Evolutionary conservation across 2,113 vertebrate genomes (phyloP), one percentile per base, ranked within the genome.

Genomic region (Irena cyanogastra): DNA sequence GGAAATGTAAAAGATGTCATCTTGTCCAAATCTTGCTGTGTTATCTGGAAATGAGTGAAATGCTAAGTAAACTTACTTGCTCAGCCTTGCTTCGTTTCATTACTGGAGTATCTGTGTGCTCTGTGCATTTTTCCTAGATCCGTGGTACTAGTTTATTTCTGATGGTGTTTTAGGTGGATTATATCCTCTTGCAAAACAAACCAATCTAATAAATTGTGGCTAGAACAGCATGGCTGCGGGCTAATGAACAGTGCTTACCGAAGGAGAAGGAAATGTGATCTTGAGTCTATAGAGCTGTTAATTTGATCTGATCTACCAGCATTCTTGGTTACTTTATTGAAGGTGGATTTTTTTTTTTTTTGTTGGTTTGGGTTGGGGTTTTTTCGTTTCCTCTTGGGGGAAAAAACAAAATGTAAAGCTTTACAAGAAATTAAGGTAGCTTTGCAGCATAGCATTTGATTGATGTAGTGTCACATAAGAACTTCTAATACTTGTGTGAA

Each of bases 171-270:
- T 77, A 52, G 42, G 30, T 87, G 72, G 72, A 68, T 68, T 66
- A 11, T 2, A 52, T 35, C 22, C 41, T 78, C 87, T 52, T 63
- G 60, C 60, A 74, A 63, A 86, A 47, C 35, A 87, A 84, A 30
- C 35, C 47, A 59, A 44, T 81, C 71, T 85, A 82, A 87, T 87
- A 83, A 78, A 94, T 37, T 78, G 72, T 92, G 64, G 33, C 56
- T 59, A 41, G 72, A 81, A 63, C 64, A 86, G 83, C 64, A 22
- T 54, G 72, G 78, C 69, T 93, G 27, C 2, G 3, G 89, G 45
- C 72, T 93, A 26, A 28, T 93, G 83, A 96, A 33, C 86, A 28
- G 93, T 97, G 69, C 89, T 92, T 97, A 96, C 86, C 5, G 30
- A 61, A 75, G 23, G 77, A 71, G 83, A 35, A 56, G 76, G 96